Evolutionary conservation across 2,113 vertebrate species (phyloP).

Genomic region (Sceloporus tristichus): DNA sequence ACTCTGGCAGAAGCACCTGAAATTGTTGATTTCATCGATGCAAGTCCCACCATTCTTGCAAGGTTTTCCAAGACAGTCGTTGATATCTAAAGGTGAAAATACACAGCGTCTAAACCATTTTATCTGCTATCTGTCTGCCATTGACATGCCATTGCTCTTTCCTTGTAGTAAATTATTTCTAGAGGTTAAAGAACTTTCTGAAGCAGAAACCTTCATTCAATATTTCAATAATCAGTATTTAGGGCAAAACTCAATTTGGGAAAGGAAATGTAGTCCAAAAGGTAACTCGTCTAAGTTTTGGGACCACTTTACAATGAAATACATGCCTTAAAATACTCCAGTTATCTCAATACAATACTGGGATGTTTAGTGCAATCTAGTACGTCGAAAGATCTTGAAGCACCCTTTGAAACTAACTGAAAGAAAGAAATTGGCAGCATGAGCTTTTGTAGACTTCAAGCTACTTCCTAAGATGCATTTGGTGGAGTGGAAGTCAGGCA

Average conservation of each 20-base stretch:
- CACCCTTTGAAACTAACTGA: no score
- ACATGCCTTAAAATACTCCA: neutral
- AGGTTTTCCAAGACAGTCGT: conserved; percentile 89
- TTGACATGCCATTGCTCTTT: no score
- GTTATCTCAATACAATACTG: neutral
- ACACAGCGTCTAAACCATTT: conserved; percentile 15
- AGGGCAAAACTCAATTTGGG: no score
- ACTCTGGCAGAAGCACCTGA: conserved; percentile 91
- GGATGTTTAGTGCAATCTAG: neutral
- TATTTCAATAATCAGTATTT: neutral
- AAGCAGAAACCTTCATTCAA: neutral
- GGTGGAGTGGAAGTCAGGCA: no score
- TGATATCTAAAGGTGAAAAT: conserved; percentile 84
- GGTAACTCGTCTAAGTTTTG: no score
- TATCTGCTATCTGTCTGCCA: neutral
- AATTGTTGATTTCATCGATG: conserved; percentile 90
- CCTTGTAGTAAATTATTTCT: neutral
- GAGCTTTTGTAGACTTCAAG: no score
- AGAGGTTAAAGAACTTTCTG: neutral
- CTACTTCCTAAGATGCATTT: no score
- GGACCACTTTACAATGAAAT: neutral
- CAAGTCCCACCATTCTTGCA: conserved; percentile 94
- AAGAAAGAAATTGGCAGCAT: no score
- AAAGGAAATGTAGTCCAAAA: no score
- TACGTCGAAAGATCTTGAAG: no score